Percentiles rank a stretch among this genome's conserved stretches.
Evolutionary conservation across 2,113 vertebrate genomes (phyloP).

Genomic region (Forbesichthys agassizii): DNA sequence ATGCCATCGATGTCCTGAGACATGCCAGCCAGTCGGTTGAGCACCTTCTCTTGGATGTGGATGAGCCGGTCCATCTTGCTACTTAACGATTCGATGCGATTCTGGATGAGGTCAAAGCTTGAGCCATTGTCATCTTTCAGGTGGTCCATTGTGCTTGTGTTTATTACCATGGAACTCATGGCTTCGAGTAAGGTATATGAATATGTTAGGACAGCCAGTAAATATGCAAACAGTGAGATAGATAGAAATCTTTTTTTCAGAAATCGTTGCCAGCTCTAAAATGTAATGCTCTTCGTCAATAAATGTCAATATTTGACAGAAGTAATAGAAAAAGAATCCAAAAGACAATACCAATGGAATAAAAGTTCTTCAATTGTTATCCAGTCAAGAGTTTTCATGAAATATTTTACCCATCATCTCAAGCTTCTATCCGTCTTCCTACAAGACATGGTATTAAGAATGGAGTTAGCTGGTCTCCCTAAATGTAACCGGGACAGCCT

Average conservation of each 20-base stretch:
- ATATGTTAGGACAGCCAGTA: conserved; percentile 52
- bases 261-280: conserved; percentile 61
- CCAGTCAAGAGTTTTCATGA: conserved; percentile 20
- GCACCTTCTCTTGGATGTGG: conserved; percentile 82
- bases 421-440: conserved; percentile 52
- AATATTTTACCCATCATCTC: conserved; percentile 44
- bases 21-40: conserved; percentile 82
- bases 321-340: conserved; percentile 7
- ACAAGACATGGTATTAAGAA: conserved; percentile 60
- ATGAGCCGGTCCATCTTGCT: conserved; percentile 86
- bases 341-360: not conserved
- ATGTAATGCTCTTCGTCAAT: conserved; percentile 18
- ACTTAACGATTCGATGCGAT: conserved; percentile 81
- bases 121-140: conserved; percentile 33
- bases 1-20: conserved; percentile 81
- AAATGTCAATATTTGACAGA: conserved; percentile 2
- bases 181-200: conserved; percentile 23
- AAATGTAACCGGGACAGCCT: conserved; percentile 69
- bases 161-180: conserved; percentile 73
- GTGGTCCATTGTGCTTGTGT: conserved; percentile 59
- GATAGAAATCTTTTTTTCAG: conserved; percentile 38
- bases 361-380: not conserved
- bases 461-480: conserved; percentile 68
- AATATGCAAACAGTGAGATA: conserved; percentile 35
- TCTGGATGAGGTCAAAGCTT: conserved; percentile 78